Evolutionary conservation across 2,888 invertebrate species (phyloP), one percentile per base, ranked within the genome.

Genomic region (Parelbella ahira): DNA sequence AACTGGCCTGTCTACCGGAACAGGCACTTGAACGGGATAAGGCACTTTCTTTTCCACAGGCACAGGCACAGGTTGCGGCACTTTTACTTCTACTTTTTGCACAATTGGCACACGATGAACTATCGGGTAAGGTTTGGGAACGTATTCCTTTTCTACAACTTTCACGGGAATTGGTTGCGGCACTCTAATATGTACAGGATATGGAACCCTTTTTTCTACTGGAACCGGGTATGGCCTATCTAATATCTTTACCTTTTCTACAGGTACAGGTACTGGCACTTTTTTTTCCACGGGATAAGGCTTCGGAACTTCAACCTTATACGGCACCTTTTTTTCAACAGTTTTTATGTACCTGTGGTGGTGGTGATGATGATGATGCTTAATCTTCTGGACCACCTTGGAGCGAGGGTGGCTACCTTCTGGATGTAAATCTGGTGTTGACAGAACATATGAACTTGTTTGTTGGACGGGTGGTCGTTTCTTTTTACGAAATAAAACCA

Each of bases 351-450:
- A 90, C 68, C 89, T 89, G 60, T 91, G 91, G 58, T 91, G 91
- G 61, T 91, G 91, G 56, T 91, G 91, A 52, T 91, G 91, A 56
- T 91, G 91, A 56, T 91, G 91, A 55, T 91, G 91, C 61, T 91
- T 88, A 54, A 88, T 69, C 68, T 79, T 87, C 42, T 84, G 83
- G 51, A 74, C 53, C 47, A 72, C 61, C 44, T 60, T 68, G 20
- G 73, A 63, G 32, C 59, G 65, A 27, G 47, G 51, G 44, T 68
- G 60, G 53, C 72, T 76, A 36, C 57, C 71, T 44, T 77, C 77
- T 25, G 65, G 53, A 37, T 73, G 68, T 38, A 69, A 68, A 42
- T 82, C 76, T 47, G 65, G 20, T 2, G 48, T 18, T 7, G 43
- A 11, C 13, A 21, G 25, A 5, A 20, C 1, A 29, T 29, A 28